Evolutionary conservation across 2,113 vertebrate species (phyloP).

Genomic region (Embiotoca jacksoni): DNA sequence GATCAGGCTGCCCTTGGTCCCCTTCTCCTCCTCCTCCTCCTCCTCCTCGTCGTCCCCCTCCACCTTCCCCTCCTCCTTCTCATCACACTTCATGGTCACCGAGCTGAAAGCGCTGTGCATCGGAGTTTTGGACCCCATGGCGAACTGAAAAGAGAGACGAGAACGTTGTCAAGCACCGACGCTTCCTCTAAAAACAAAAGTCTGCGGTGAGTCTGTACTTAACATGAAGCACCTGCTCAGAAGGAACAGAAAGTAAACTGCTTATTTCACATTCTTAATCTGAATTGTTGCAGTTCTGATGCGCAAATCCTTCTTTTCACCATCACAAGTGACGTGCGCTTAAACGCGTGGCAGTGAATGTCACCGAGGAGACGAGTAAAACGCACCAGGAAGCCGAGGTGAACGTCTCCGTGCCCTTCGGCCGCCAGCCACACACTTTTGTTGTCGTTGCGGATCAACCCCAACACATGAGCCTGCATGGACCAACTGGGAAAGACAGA

Average conservation of each 20-base stretch:
- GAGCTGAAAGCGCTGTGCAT: background rate
- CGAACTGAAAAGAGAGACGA: conserved; percentile 55
- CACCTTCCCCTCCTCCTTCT: too few relatives aligned
- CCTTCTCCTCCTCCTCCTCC: background rate
- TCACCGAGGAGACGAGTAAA: background rate
- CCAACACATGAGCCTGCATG: accelerated
- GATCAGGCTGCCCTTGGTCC: conserved; percentile 9
- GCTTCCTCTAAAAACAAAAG: background rate
- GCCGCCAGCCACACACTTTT: conserved; percentile 79
- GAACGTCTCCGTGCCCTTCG: accelerated
- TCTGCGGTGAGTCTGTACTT: background rate
- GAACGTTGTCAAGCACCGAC: background rate
- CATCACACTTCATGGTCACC: accelerated
- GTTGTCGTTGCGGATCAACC: conserved; percentile 50
- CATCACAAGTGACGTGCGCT: background rate
- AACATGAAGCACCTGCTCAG: too few relatives aligned
- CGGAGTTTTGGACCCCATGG: background rate
- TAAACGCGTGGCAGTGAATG: background rate
- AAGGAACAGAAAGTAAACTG: too few relatives aligned
- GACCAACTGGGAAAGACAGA: conserved; percentile 50
- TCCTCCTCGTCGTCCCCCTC: background rate
- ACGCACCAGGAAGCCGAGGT: conserved; percentile 74
- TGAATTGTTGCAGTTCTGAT: too few relatives aligned
- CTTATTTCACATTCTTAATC: too few relatives aligned
- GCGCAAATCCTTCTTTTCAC: background rate